Conservation (phyloP, 2,113 vertebrate species). For the Sturnus vulgaris region DNA sequence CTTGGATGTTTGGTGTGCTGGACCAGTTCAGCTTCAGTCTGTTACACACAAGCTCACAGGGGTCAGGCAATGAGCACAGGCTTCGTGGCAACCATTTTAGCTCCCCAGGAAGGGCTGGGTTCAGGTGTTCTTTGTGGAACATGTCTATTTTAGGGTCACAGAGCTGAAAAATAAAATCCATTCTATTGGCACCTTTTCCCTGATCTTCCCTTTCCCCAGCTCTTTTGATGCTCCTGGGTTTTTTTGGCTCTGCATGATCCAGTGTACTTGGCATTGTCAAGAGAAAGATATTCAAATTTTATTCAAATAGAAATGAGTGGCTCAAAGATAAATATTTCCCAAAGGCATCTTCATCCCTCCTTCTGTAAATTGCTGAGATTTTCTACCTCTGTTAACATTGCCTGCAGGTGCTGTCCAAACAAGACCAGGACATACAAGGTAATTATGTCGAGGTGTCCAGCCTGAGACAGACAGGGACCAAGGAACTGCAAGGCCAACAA, state of each 20-base stretch:
- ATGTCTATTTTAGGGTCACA: background rate
- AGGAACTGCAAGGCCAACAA: background rate
- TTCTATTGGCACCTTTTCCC: background rate
- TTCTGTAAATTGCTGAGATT: background rate
- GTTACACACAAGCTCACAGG: fast-evolving
- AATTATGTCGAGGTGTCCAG: conserved; percentile 13
- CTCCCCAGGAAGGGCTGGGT: background rate
- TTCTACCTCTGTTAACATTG: background rate
- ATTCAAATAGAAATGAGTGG: background rate
- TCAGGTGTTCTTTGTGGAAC: background rate
- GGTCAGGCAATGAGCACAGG: fast-evolving
- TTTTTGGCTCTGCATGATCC: background rate
- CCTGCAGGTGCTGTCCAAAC: conserved; percentile 16
- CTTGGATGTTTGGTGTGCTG: background rate
- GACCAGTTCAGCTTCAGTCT: background rate
- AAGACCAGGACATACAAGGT: background rate
- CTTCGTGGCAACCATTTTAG: background rate
- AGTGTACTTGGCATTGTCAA: background rate
- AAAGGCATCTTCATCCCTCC: background rate
- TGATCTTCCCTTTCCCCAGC: background rate
- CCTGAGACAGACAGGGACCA: background rate
- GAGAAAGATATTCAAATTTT: conserved; percentile 10
- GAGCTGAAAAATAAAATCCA: background rate
- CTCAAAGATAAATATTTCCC: conserved; percentile 26
- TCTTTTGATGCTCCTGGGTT: background rate